Conservation (phyloP, 2,888 invertebrate species). For the Lottia scabra region DNA sequence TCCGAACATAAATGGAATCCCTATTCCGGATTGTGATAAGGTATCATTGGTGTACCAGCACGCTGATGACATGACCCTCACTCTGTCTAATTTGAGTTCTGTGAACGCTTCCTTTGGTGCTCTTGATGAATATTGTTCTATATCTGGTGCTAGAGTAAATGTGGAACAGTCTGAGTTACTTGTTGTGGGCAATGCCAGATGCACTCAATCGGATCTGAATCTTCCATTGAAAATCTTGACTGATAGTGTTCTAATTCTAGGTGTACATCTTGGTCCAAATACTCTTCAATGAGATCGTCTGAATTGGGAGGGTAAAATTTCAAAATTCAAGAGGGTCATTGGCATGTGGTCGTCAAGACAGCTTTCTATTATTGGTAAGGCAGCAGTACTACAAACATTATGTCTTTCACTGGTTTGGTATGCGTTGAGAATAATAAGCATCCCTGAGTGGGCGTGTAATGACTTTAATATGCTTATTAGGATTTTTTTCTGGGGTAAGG, state of each 20-base stretch:
- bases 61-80: neutral
- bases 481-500: too few species aligned
- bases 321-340: neutral
- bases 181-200: neutral
- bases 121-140: neutral
- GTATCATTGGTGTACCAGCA: neutral
- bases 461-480: neutral
- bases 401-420: neutral
- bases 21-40: neutral
- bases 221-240: neutral
- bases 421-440: neutral
- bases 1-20: neutral
- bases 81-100: neutral
- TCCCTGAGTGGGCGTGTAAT: neutral
- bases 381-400: neutral
- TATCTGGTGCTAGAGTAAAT: neutral
- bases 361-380: neutral
- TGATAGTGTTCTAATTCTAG: neutral
- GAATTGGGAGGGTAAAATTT: neutral
- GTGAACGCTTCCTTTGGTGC: neutral
- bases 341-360: neutral
- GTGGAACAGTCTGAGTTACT: neutral
- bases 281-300: neutral
- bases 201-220: neutral
- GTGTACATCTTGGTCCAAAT: neutral